These are phyloP conservation scores for Channa striata DNA, from an alignment of 2,797 vertebrate species.

Conservation along the genomic window DNA sequence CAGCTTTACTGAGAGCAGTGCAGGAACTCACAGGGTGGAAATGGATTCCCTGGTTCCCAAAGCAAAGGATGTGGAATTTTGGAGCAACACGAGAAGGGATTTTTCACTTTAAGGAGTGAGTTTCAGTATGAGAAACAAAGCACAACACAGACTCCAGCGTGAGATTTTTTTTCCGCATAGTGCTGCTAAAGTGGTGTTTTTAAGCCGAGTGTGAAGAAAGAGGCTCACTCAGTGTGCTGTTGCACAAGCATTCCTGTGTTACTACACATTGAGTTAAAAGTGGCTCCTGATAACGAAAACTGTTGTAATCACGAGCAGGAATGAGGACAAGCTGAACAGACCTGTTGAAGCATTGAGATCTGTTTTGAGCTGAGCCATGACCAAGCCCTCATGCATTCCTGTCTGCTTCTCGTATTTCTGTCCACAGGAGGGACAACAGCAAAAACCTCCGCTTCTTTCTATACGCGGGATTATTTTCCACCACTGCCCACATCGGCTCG, in stretches of 20 bases:
- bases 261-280: conserved; percentile 29
- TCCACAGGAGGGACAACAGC: conserved; percentile 69
- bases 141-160: conserved; percentile 37
- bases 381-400: conserved; percentile 76
- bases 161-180: conserved; percentile 6
- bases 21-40: conserved; percentile 74
- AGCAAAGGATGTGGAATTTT: conserved; percentile 76
- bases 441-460: conserved; percentile 48
- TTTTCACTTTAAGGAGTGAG: conserved; percentile 32
- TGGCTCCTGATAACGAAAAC: conserved; percentile 52
- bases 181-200: background rate
- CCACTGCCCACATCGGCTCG: conserved; percentile 66
- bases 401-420: conserved; percentile 77
- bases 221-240: conserved; percentile 17
- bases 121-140: conserved; percentile 61
- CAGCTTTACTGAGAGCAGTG: conserved; percentile 40
- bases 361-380: conserved; percentile 60
- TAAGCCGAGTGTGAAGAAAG: background rate
- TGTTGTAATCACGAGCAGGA: conserved; percentile 64
- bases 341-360: conserved; percentile 68
- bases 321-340: conserved; percentile 78
- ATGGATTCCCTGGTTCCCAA: conserved; percentile 71
- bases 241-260: conserved; percentile 50
- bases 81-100: conserved; percentile 58
- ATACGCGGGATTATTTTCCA: conserved; percentile 70